These are phyloP conservation scores for Ursus arctos DNA, from an alignment of 2,113 vertebrate species.

Conservation along the genomic window DNA sequence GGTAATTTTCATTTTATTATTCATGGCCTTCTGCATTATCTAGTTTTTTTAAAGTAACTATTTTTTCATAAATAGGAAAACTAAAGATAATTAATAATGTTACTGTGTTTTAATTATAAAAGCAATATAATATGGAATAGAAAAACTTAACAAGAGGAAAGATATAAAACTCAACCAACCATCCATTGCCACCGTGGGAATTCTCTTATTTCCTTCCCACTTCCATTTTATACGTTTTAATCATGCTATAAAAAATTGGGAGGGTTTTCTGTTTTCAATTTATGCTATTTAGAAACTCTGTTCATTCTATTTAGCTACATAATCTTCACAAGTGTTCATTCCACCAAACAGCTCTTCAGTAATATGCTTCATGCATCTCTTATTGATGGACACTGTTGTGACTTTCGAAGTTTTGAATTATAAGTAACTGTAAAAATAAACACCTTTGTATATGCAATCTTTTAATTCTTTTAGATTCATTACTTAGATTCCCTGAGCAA, in stretches of 20 bases:
- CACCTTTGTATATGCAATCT: neutral
- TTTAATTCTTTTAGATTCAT: neutral
- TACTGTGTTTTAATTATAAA: slow-evolving; percentile 64
- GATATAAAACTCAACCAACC: neutral
- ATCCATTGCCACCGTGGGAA: neutral
- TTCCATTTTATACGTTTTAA: neutral
- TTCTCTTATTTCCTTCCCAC: neutral
- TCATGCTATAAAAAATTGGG: neutral
- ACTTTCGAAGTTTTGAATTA: neutral
- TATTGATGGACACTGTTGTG: neutral
- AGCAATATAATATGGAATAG: slow-evolving; percentile 26
- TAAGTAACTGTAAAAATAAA: slow-evolving; percentile 7
- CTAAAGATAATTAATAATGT: slow-evolving; percentile 48
- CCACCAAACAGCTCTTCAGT: neutral
- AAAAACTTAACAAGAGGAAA: slow-evolving; percentile 36
- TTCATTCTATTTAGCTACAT: slow-evolving; percentile 45
- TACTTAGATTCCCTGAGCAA: neutral
- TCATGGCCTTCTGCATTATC: slow-evolving; percentile 24
- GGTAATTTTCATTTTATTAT: slow-evolving; percentile 18
- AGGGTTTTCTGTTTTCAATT: neutral
- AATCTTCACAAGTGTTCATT: neutral
- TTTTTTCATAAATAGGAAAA: slow-evolving; percentile 39
- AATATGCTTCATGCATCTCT: neutral
- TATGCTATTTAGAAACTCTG: neutral
- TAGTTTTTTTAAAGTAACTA: slow-evolving; percentile 15